These are phyloP conservation scores for Oscheius sp. DNA, from an alignment of 2,888 invertebrate species.

Conservation along the genomic window DNA sequence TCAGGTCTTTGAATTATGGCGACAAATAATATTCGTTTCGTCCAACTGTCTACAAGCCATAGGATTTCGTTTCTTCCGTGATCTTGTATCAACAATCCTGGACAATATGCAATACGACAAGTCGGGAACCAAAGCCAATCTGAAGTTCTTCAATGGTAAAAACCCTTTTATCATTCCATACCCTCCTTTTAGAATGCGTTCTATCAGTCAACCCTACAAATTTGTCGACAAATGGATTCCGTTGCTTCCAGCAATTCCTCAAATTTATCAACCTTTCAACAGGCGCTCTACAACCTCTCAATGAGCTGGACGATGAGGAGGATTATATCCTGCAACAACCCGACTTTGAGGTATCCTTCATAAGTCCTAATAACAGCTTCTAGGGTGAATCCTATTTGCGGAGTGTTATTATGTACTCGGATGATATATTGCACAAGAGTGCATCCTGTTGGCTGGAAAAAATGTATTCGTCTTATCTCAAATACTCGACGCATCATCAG, in stretches of 20 bases:
- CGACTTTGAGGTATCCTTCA: neutral
- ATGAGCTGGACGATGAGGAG: neutral
- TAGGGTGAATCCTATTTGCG: slow-evolving; percentile 30
- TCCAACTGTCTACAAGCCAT: slow-evolving; percentile 6
- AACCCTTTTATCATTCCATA: neutral
- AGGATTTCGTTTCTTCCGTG: slow-evolving; percentile 24
- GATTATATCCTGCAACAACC: neutral
- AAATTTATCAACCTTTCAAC: slow-evolving; percentile 3
- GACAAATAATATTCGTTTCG: neutral
- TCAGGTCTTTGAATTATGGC: slow-evolving; percentile 13
- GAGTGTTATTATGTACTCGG: neutral
- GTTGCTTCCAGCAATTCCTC: slow-evolving; percentile 23
- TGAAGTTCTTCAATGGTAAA: neutral
- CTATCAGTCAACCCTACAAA: neutral
- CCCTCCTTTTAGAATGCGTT: slow-evolving; percentile 6
- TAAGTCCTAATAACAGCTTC: neutral
- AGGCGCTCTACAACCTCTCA: neutral
- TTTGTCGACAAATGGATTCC: slow-evolving; percentile 14
- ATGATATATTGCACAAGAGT: neutral
- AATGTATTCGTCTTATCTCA: slow-evolving; percentile 8
- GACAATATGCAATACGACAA: neutral
- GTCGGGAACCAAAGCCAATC: neutral
- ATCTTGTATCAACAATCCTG: neutral
- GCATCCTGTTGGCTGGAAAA: slow-evolving; percentile 12
- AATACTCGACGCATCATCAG: neutral